Evolutionary conservation across 2,888 invertebrate species (phyloP).

Genomic region (Lithodes maja): DNA sequence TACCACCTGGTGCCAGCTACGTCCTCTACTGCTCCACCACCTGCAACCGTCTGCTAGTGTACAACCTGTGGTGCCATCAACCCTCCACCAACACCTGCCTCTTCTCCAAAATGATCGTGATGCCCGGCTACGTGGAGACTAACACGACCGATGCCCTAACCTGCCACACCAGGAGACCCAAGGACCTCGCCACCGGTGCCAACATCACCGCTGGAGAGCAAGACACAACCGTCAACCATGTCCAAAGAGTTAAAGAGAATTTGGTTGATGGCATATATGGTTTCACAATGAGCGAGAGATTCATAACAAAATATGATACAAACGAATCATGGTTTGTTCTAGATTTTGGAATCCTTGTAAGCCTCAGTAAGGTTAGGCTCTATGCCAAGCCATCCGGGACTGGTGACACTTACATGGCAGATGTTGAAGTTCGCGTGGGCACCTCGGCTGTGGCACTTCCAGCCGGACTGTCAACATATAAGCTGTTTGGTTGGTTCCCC

Average conservation of each 20-base stretch:
- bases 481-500: not conserved
- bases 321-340: not conserved
- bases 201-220: not conserved
- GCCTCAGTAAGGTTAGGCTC: not conserved
- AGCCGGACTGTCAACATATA: not conserved
- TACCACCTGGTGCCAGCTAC: not conserved
- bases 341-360: not conserved
- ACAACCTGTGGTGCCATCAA: not conserved
- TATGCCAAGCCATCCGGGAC: too few species aligned
- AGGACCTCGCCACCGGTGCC: not conserved
- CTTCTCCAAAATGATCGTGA: slow-evolving; percentile 10
- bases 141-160: not conserved
- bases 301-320: not conserved
- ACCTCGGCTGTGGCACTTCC: not conserved
- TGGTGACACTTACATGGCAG: not conserved
- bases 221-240: not conserved
- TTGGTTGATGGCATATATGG: slow-evolving; percentile 4
- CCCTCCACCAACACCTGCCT: not conserved
- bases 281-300: not conserved
- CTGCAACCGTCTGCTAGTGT: not conserved
- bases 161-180: not conserved
- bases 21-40: not conserved
- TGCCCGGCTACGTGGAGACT: slow-evolving; percentile 10
- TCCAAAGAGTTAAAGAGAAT: not conserved
- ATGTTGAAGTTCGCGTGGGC: slow-evolving; percentile 11